Base-by-base conservation (phyloP, 2,797 vertebrate genomes). In the Semaprochilodus insignis region DNA sequence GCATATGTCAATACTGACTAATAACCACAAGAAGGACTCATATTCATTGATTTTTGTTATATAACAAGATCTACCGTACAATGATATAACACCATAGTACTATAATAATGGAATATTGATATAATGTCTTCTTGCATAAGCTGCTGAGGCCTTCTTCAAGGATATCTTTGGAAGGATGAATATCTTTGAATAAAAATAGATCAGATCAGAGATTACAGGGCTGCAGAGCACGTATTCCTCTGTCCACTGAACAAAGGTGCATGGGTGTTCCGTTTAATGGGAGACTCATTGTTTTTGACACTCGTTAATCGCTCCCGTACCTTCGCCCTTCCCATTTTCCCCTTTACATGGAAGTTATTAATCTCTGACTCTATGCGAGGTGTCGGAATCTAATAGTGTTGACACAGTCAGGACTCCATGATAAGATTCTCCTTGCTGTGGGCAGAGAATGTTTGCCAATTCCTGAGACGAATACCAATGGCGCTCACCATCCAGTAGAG, bases 351-450 rank as follows among this genome's bases (percentile, higher is more conserved):
- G 83, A 92, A 89, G 91, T 93, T 93, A 94, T 94, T 94, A 93
- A 94, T 94, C 93, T 93, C 87, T 27, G 89, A 90, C 89, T 92
- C 85, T 85, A 86, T 78, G 60, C 75, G 69, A 70, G 81, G 78
- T 87, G 85, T 90, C 84, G 63, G 88, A 93, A 93, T 93, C 85
- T 93, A 93, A 93, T 91, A 92, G 88, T 92, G 92, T 93, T 93
- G 92, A 94, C 93, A 93, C 91, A 94, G 92, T 92, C 91, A 92
- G 67, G 88, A 88, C 88, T 88, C 85, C 83, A 81, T 91, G 92
- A 94, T 94, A 93, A 93, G 92, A 93, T 90, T 93, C 91, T 92
- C 91, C 89, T 92, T 88, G 91, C 92, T 90, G 88, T 91, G 89
- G 92, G 93, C 88, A 85, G 87, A 83, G 90, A 91, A 90, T 92